Evolutionary conservation across 2,113 vertebrate species (phyloP).

Genomic region (Platycercus adscitus): DNA sequence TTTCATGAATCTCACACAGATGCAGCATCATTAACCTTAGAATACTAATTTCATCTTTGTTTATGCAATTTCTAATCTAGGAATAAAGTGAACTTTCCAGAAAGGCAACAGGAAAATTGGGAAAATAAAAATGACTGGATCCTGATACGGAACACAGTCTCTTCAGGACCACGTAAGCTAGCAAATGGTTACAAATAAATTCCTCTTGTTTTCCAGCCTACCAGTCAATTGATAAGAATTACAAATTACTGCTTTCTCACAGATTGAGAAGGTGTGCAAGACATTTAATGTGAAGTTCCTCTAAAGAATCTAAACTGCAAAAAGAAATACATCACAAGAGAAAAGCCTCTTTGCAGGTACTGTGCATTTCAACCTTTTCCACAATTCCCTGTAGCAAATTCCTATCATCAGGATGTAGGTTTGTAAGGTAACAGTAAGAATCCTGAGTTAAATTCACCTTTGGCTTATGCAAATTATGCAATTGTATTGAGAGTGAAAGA

Average conservation of each 20-base stretch:
- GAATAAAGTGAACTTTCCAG: neutral
- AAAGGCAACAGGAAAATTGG: neutral
- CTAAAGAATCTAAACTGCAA: neutral
- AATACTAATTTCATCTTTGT: slow-evolving; percentile 12
- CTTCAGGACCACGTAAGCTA: neutral
- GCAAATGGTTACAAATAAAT: neutral
- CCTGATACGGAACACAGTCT: neutral
- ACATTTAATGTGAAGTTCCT: neutral
- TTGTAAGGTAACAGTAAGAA: neutral
- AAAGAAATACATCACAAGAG: neutral
- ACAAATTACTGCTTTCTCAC: neutral
- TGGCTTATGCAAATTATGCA: neutral
- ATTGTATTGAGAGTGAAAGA: neutral
- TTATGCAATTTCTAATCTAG: neutral
- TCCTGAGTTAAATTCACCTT: neutral
- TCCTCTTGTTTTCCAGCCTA: neutral
- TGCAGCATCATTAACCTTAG: neutral
- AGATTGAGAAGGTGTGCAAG: neutral
- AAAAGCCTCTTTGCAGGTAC: neutral
- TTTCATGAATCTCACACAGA: neutral
- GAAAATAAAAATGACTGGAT: neutral
- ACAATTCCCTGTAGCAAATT: neutral
- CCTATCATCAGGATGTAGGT: neutral
- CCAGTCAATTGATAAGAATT: neutral
- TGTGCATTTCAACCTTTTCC: neutral